Conservation (phyloP, 1,140 invertebrate species). For the Aphaenogaster floridana region DNA sequence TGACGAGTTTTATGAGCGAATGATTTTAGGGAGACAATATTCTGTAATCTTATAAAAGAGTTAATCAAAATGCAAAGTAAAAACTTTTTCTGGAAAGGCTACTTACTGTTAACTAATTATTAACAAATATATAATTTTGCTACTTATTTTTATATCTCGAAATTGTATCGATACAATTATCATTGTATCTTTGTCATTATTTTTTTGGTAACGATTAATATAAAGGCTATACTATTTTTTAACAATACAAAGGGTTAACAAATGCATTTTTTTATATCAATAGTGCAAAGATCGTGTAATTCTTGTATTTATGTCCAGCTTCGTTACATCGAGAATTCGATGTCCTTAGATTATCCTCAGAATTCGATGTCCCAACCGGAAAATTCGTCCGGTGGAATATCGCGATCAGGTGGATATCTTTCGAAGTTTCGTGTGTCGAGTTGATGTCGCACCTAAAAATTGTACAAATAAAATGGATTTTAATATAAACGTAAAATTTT, state of each 20-base stretch:
- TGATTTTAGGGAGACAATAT: background rate
- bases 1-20: background rate
- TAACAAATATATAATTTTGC: background rate
- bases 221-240: background rate
- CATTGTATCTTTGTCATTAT: background rate
- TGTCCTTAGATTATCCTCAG: slow-evolving; percentile 76
- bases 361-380: slow-evolving; percentile 90
- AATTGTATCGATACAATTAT: slow-evolving; percentile 1
- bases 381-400: slow-evolving; percentile 88
- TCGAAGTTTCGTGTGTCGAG: slow-evolving; percentile 89
- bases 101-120: background rate
- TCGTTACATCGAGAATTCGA: background rate
- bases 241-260: background rate
- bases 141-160: background rate
- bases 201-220: slow-evolving; percentile 25
- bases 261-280: slow-evolving; percentile 7
- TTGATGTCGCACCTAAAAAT: slow-evolving; percentile 84
- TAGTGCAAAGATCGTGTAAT: background rate
- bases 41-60: background rate
- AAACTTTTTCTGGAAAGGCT: background rate
- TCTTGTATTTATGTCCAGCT: background rate
- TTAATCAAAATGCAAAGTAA: background rate
- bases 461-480: background rate
- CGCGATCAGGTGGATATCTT: slow-evolving; percentile 88
- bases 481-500: background rate